Evolutionary conservation across 2,888 invertebrate genomes (phyloP), one percentile per base, ranked within the genome.

Genomic region (Agrotis clavis): DNA sequence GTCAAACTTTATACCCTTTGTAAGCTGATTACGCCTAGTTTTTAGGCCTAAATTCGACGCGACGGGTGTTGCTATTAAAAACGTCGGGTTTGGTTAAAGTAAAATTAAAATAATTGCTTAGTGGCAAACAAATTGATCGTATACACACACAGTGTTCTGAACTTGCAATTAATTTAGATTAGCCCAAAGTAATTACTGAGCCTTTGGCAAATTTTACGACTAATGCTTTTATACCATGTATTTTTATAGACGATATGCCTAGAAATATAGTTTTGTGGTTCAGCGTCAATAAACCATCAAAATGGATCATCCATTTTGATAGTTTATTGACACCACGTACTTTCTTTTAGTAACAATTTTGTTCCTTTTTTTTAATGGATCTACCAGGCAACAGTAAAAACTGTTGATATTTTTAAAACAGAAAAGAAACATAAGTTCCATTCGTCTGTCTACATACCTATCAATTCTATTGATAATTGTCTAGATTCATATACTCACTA

Each of bases 1-100:
- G 48, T 60, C 62, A 50, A 81, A 74, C 67, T 60, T 67, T 56
- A 50, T 57, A 63, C 45, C 45, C 48, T 67, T 67, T 50, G n/a
- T 71, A 62, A 74, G 71, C 72, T 73, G 77, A 79, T 84, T 84
- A 86, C 74, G 70, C 53, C 84, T 87, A 85, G 77, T 76, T 86
- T 87, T 87, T 90, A 90, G 90, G 90, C 90, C 90, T 89, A 90
- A 85, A 82, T 79, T 77, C 74, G 70, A 57, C 48, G 86, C 87
- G 86, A 83, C 89, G 90, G 79, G 48, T 67, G 67, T 47, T 57
- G 71, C 68, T 68, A 71, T 65, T 80, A 67, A 57, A 53, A 65
- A 59, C 11, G 41, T 47, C 41, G 25, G 16, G 21, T 71, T 67
- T 50, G 41, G 50, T 74, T 64, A 66, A 79, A 78, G 76, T 74